Evolutionary conservation across 2,888 invertebrate species (phyloP).

Genomic region (Xylocampa areola): DNA sequence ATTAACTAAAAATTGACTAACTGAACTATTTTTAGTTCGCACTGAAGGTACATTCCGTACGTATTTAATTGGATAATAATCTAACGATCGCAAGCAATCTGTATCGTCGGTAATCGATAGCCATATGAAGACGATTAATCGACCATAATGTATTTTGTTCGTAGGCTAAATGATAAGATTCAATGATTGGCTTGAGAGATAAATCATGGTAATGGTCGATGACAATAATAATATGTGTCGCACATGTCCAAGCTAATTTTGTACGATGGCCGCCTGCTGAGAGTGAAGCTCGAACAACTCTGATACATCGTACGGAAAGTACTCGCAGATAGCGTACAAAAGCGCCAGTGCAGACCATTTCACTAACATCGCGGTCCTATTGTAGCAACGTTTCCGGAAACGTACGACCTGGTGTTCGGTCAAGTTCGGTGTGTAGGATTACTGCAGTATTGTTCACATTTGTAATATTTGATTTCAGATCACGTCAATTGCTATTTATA

Average conservation of each 20-base stretch:
- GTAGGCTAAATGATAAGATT: slow-evolving; percentile 61
- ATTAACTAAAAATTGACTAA: slow-evolving; percentile 18
- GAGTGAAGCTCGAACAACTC: slow-evolving; percentile 55
- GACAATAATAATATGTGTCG: slow-evolving; percentile 75
- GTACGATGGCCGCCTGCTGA: slow-evolving; percentile 75
- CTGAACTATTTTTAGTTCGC: slow-evolving; percentile 32
- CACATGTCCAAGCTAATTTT: slow-evolving; percentile 81
- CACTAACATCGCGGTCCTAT: slow-evolving; percentile 64
- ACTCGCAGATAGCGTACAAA: slow-evolving; percentile 65
- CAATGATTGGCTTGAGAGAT: slow-evolving; percentile 67
- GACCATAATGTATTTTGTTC: slow-evolving; percentile 42
- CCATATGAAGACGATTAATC: slow-evolving; percentile 46
- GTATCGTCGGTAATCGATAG: slow-evolving; percentile 41
- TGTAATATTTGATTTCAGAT: slow-evolving; percentile 23
- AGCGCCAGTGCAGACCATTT: slow-evolving; percentile 59
- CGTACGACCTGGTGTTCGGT: slow-evolving; percentile 50
- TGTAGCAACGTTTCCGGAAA: slow-evolving; percentile 72
- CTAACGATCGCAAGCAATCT: slow-evolving; percentile 40
- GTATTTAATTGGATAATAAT: slow-evolving; percentile 39
- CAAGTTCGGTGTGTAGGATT: slow-evolving; percentile 54
- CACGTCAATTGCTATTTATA: slow-evolving; percentile 22
- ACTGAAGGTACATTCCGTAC: slow-evolving; percentile 26
- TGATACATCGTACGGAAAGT: slow-evolving; percentile 49
- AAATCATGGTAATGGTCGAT: slow-evolving; percentile 75
- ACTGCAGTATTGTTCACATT: slow-evolving; percentile 40